Conservation (phyloP, 2,888 invertebrate species). For the Heliconius cydno region DNA sequence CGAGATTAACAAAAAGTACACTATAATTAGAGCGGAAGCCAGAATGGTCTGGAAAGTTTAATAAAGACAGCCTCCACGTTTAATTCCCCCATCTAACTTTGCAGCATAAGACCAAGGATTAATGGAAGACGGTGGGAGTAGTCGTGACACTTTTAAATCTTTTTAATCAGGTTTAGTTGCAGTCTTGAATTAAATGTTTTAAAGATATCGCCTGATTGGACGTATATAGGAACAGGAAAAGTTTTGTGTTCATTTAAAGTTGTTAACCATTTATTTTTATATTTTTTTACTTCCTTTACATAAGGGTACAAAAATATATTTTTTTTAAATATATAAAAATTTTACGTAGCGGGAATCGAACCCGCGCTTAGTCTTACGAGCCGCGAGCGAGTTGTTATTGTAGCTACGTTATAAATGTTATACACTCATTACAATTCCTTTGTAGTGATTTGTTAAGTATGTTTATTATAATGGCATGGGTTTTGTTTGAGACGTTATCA, state of each 20-base stretch:
- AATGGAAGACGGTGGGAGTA: conserved; percentile 46
- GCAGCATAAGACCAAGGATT: conserved; percentile 47
- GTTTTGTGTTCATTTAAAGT: not conserved
- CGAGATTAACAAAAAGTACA: conserved; percentile 37
- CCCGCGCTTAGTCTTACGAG: too few relatives aligned
- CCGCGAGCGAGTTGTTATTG: too few relatives aligned
- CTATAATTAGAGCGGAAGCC: conserved; percentile 41
- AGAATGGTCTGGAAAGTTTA: conserved; percentile 43
- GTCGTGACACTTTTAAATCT: conserved; percentile 46
- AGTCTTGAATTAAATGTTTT: conserved; percentile 40
- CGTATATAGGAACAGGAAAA: conserved; percentile 1
- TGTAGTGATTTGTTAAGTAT: too few relatives aligned
- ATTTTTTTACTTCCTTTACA: too few relatives aligned
- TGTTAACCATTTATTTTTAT: not conserved
- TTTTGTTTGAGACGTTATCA: too few relatives aligned
- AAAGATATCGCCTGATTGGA: conserved; percentile 35
- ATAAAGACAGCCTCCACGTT: conserved; percentile 45
- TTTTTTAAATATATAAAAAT: too few relatives aligned
- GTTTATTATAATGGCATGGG: too few relatives aligned
- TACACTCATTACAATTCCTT: too few relatives aligned
- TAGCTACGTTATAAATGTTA: too few relatives aligned
- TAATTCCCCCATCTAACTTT: conserved; percentile 49
- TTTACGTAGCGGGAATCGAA: too few relatives aligned
- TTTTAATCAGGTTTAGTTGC: conserved; percentile 43
- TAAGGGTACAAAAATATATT: too few relatives aligned